phyloP scores from a whole-genome alignment of 2,113 vertebrate species.

The sheep (Ovis aries) region ARS-UI_Ramb_v3.0 NC_056060.1:44136501-44137000 shows the following conservation, averaged over 20 bases:
- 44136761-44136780: slow-evolving; percentile 70
- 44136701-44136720: slow-evolving; percentile 64
- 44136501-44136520: background rate
- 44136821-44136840: slow-evolving; percentile 56
- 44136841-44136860: slow-evolving; percentile 69
- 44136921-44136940: slow-evolving; percentile 73
- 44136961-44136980: slow-evolving; percentile 61
- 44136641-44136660: slow-evolving; percentile 85
- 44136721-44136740: slow-evolving; percentile 62
- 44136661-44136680: background rate
- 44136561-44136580: slow-evolving; percentile 99
- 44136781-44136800: slow-evolving; percentile 68
- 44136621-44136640: slow-evolving; percentile 96
- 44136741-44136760: slow-evolving; percentile 75
- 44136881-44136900: slow-evolving; percentile 34
- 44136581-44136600: slow-evolving; percentile 98
- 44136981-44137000: slow-evolving; percentile 71
- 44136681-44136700: slow-evolving; percentile 55
- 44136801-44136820: slow-evolving; percentile 55
- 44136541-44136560: slow-evolving; percentile 87
- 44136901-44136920: slow-evolving; percentile 66
- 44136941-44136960: slow-evolving; percentile 61
- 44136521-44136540: background rate
- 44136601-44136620: slow-evolving; percentile 93
- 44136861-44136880: slow-evolving; percentile 77